Evolutionary conservation across 2,888 invertebrate species (phyloP).

Genomic region (Laothoe populi): DNA sequence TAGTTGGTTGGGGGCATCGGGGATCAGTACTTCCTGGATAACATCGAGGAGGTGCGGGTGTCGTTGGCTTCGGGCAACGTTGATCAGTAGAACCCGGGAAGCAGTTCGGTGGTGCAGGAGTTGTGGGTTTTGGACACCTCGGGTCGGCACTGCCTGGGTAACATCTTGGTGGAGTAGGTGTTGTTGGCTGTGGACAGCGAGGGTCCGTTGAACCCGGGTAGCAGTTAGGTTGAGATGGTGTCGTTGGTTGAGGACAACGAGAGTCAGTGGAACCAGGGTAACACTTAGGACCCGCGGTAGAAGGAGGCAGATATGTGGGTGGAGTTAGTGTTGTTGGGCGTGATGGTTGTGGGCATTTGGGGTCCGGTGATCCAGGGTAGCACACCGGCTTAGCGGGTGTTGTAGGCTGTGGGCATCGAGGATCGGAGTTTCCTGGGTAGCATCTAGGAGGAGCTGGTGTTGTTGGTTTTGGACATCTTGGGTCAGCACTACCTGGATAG

Average conservation of each 20-base stretch:
- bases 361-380: slow-evolving; percentile 55
- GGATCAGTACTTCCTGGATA: slow-evolving; percentile 42
- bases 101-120: slow-evolving; percentile 34
- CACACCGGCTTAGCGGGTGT: slow-evolving; percentile 39
- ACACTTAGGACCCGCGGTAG: slow-evolving; percentile 33
- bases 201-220: slow-evolving; percentile 56
- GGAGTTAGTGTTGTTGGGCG: slow-evolving; percentile 42
- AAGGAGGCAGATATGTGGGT: slow-evolving; percentile 43
- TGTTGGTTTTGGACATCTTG: not conserved
- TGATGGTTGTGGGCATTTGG: slow-evolving; percentile 50
- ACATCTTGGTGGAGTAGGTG: slow-evolving; percentile 43
- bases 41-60: slow-evolving; percentile 44
- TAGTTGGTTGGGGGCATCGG: slow-evolving; percentile 38
- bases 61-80: slow-evolving; percentile 49
- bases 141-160: slow-evolving; percentile 35
- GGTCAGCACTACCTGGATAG: slow-evolving; percentile 38
- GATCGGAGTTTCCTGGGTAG: slow-evolving; percentile 44
- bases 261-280: slow-evolving; percentile 31
- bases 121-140: too few relatives aligned
- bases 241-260: slow-evolving; percentile 47
- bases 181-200: slow-evolving; percentile 51
- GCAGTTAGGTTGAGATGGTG: slow-evolving; percentile 42
- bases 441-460: slow-evolving; percentile 34
- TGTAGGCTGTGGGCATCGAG: slow-evolving; percentile 39
- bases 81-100: slow-evolving; percentile 51